phyloP scores from a whole-genome alignment of 2,888 invertebrate genomes.

The Heptascelio sp. region DNA sequence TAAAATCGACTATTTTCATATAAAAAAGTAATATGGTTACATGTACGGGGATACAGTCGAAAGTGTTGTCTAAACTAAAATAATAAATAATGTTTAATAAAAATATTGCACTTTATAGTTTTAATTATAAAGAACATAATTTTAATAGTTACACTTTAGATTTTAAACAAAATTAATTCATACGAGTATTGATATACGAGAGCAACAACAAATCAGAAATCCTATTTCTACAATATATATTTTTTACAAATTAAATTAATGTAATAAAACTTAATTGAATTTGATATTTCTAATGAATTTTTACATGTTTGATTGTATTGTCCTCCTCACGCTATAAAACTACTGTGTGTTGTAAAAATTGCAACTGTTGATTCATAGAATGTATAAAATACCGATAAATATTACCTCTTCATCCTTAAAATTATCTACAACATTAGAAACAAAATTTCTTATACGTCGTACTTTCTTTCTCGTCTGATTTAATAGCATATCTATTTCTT shows the following conservation, averaged over 20 bases:
- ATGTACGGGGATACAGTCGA: too few relatives aligned
- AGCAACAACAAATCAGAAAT: background rate
- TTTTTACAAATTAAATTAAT: background rate
- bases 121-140: background rate
- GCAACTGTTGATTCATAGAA: background rate
- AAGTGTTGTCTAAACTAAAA: too few relatives aligned
- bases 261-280: background rate
- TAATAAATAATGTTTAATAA: too few relatives aligned
- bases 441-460: background rate
- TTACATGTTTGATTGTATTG: background rate
- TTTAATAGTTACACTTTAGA: background rate
- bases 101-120: too few relatives aligned
- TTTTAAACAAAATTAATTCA: background rate
- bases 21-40: too few relatives aligned
- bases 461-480: background rate
- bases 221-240: background rate
- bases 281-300: background rate
- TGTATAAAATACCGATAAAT: background rate
- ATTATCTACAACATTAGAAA: background rate
- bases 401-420: background rate
- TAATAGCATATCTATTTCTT: background rate
- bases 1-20: too few relatives aligned
- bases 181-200: background rate
- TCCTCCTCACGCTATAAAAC: background rate
- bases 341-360: background rate